A percentile compares a stretch with the other conserved stretches of the same genome.
Conservation (phyloP, 92 coral and sea anemone genomes). For the Scolanthus callimorphus region DNA sequence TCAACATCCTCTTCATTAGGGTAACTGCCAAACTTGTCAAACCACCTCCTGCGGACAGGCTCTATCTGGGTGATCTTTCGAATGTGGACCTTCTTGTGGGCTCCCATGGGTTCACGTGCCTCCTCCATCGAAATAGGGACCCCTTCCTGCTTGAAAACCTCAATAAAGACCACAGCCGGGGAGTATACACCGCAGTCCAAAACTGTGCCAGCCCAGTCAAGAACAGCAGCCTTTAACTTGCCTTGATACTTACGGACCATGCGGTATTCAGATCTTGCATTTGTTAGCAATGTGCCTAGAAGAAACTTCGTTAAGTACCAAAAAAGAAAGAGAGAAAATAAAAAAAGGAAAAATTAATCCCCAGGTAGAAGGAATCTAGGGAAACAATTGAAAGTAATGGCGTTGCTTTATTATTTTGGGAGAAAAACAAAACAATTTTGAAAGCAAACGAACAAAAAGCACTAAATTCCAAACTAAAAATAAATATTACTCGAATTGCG, state of each 20-base stretch:
- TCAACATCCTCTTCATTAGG: slow-evolving; percentile 89
- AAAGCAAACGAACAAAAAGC: too few relatives aligned
- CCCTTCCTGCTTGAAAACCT: slow-evolving; percentile 82
- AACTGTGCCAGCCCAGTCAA: slow-evolving; percentile 97
- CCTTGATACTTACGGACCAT: slow-evolving; percentile 92
- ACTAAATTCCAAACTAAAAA: too few relatives aligned
- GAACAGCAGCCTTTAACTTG: slow-evolving; percentile 67
- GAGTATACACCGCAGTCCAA: slow-evolving; percentile 94
- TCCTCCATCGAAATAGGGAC: slow-evolving; percentile 95
- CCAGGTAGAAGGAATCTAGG: too few relatives aligned
- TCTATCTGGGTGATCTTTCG: slow-evolving; percentile 75
- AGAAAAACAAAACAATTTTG: too few relatives aligned
- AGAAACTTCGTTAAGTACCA: too few relatives aligned
- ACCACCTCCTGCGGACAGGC: slow-evolving; percentile 86
- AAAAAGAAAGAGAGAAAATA: too few relatives aligned
- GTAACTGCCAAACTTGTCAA: slow-evolving; percentile 77
- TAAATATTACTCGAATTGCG: too few relatives aligned
- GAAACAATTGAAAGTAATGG: too few relatives aligned
- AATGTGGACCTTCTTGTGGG: slow-evolving; percentile 93
- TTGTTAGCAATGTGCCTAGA: slow-evolving; percentile 60
- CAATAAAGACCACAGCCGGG: slow-evolving; percentile 81
- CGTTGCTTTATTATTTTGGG: too few relatives aligned
- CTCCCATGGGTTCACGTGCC: slow-evolving; percentile 98
- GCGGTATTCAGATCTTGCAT: slow-evolving; percentile 89
- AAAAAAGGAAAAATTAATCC: neutral